phyloP scores from a whole-genome alignment of 1,140 invertebrate species.

The Tetramorium alpestre region DNA sequence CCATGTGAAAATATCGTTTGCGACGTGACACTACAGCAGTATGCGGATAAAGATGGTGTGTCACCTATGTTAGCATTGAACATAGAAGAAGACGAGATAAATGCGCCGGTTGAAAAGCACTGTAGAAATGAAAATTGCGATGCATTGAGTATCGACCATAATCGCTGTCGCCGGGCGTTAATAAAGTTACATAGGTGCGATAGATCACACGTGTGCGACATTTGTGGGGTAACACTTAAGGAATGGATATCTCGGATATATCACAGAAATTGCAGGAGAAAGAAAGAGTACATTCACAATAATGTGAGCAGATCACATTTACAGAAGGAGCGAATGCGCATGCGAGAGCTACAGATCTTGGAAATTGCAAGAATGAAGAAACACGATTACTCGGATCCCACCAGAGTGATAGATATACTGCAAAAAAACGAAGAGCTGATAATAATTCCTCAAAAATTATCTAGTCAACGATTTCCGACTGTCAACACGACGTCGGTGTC shows the following conservation, averaged over 20 bases:
- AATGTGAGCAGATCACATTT: slow-evolving; percentile 73
- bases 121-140: slow-evolving; percentile 79
- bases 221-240: slow-evolving; percentile 78
- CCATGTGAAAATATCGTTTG: slow-evolving; percentile 81
- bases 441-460: slow-evolving; percentile 79
- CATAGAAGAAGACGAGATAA: slow-evolving; percentile 79
- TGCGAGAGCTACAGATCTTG: slow-evolving; percentile 81
- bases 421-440: slow-evolving; percentile 82
- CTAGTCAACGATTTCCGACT: slow-evolving; percentile 64
- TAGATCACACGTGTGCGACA: slow-evolving; percentile 76
- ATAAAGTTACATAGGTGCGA: slow-evolving; percentile 78
- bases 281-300: slow-evolving; percentile 80
- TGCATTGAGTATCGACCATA: slow-evolving; percentile 82
- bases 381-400: slow-evolving; percentile 79
- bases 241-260: slow-evolving; percentile 75
- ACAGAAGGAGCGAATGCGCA: slow-evolving; percentile 79
- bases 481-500: slow-evolving; percentile 64
- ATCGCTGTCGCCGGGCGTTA: slow-evolving; percentile 79
- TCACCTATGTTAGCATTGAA: slow-evolving; percentile 78
- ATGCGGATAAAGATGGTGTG: slow-evolving; percentile 73
- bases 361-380: slow-evolving; percentile 74
- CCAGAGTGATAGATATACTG: slow-evolving; percentile 77
- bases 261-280: slow-evolving; percentile 81
- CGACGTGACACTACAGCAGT: slow-evolving; percentile 79
- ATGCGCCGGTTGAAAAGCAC: slow-evolving; percentile 79